Percentiles rank a stretch among this genome's conserved stretches.
These are phyloP conservation scores for Eupithecia centaureata DNA, from an alignment of 2,888 invertebrate genomes.

Conservation along the genomic window DNA sequence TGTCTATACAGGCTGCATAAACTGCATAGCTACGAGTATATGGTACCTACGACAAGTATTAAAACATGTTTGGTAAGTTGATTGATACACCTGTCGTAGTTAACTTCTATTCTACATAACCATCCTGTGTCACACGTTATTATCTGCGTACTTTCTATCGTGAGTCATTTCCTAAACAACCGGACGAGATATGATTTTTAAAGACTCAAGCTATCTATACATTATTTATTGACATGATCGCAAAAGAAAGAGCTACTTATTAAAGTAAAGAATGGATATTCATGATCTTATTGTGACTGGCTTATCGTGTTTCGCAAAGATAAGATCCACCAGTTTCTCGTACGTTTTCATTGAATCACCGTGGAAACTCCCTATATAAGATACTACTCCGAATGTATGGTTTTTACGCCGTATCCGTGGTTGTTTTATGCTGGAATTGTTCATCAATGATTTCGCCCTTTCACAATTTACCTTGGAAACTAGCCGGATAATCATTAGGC, in stretches of 20 bases:
- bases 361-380: no score
- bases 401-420: no score
- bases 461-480: slow-evolving; percentile 72
- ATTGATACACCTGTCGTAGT: slow-evolving; percentile 40
- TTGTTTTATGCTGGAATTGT: background rate
- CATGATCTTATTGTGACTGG: slow-evolving; percentile 13
- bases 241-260: background rate
- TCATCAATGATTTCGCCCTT: slow-evolving; percentile 54
- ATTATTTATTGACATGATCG: background rate
- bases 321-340: slow-evolving; percentile 29
- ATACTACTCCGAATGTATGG: no score
- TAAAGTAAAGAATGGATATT: background rate
- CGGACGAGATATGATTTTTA: slow-evolving; percentile 21
- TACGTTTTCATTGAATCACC: slow-evolving; percentile 21
- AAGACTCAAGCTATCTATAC: background rate
- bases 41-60: slow-evolving; percentile 20
- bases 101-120: slow-evolving; percentile 18
- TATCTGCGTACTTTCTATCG: slow-evolving; percentile 48
- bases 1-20: slow-evolving; percentile 16
- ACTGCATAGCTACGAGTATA: slow-evolving; percentile 12
- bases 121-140: slow-evolving; percentile 27
- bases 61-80: slow-evolving; percentile 37
- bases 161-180: slow-evolving; percentile 43
- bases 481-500: slow-evolving; percentile 54
- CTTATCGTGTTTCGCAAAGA: slow-evolving; percentile 47